Base-by-base conservation (phyloP, 2,113 vertebrate species). In the Jaculus jaculus region DNA sequence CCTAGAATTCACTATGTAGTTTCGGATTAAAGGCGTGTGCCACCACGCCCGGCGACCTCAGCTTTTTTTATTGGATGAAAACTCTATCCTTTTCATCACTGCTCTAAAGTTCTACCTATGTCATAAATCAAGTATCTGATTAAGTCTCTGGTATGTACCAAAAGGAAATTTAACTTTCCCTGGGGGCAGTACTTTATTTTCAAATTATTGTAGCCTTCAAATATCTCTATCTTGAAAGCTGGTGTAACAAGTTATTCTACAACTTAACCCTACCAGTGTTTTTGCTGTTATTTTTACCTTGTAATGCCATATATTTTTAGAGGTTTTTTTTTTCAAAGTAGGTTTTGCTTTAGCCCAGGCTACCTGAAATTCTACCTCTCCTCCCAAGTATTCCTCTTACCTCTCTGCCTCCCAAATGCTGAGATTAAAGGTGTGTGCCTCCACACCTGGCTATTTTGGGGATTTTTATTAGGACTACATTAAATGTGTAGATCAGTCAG, bases 71-170 rank as follows among this genome's bases (percentile, higher is more conserved):
- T 34, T 69, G 20, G 65, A 47, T 68, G 61, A 37, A 88, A 54
- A n/a, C 9, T 75, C 72, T 66, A 9, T n/a, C 24, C 47, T 12
- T 94, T 77, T 77, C 34, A 75, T 21, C 24, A 42, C 34, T 79
- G 42, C 15, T 75, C 39, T 92, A 30, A 83, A 92, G 32, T 60
- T 77, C 54, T 80, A 51, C 51, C 51, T 51, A 24, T 15, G n/a
- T 79, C 65, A 84, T 87, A 89, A 93, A 87, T 93, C 66, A 92
- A 77, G 42, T 87, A 18, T 84, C 72, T 34, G 51, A n/a, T 66
- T 24, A 87, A 75, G 66, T 79, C 86, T 72, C 82, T 87, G 81
- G 80, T 74, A 84, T 24, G n/a, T 54, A 84, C 42, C 82, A 84
- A 84, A 84, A 51, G 37, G 24, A 32, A 84, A 24, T 39, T 54